Base-by-base conservation (phyloP, 2,888 invertebrate genomes). In the Plusia festucae region DNA sequence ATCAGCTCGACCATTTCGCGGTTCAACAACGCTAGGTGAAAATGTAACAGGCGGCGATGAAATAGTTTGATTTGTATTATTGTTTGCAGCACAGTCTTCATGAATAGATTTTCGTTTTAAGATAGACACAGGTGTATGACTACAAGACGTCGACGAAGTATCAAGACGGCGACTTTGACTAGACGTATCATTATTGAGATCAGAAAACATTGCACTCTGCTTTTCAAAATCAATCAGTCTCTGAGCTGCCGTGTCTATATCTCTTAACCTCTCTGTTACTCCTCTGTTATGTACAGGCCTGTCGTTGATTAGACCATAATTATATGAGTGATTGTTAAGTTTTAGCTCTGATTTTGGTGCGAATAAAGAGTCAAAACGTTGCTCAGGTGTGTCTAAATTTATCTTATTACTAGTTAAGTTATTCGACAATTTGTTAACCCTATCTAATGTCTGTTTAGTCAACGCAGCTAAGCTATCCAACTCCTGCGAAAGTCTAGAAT, bases 1-100 rank as follows among this genome's bases (percentile, higher is more conserved):
- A 68, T 92, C 92, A 40, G 95, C 91, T 27, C 95, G 95, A 64
- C 95, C 93, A 64, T 96, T 95, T 32, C 96, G 95, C 16, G 96
- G 96, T 83, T 97, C 97, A 55, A 97, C 91, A 62, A 97, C 97
- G 84, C 95, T 97, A 0, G 97, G 97, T 8, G 97, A 97, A 91
- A 97, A 97, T n/a, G 97, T 97, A 5, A 97, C 97, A 11, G 97
- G 97, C 24, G 97, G 97, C 24, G 96, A 95, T 67, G 96, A 89
- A 71, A 95, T 93, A 55, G 95, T 93, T 81, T 96, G 95, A 84
- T 95, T 96, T 3, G 95, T 92, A 63, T 93, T 88, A 61, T 91
- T 94, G 30, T 95, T 92, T 62, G 95, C 90, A 56, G 90, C 88
- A 82, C 83, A 91, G 67, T 96, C 96, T 80, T 96, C 96, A 59